Evolutionary conservation across 2,797 vertebrate species (phyloP).

Genomic region (Bufotes viridis): DNA sequence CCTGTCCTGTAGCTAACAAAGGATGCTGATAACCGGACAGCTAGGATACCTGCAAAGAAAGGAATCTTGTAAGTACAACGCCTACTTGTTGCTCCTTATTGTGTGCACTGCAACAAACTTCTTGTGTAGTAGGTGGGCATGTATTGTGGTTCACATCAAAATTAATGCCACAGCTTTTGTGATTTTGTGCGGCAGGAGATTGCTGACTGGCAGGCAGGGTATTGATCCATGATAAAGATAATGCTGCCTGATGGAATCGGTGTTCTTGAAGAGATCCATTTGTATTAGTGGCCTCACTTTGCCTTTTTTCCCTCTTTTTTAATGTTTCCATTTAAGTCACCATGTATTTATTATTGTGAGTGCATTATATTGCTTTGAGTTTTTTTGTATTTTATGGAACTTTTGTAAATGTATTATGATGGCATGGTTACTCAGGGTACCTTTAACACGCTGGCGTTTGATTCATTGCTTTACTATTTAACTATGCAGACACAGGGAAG

Average conservation of each 20-base stretch:
- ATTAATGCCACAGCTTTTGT: neutral
- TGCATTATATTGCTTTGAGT: neutral
- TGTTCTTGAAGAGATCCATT: slow-evolving; percentile 6
- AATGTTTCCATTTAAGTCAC: neutral
- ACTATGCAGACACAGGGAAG: neutral
- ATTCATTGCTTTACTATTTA: neutral
- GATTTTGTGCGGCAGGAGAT: slow-evolving; percentile 6
- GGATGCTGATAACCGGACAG: slow-evolving; percentile 72
- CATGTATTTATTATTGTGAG: neutral
- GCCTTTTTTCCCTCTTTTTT: neutral
- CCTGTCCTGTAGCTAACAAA: slow-evolving; percentile 64
- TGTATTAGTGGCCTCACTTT: neutral
- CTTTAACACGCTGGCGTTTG: neutral
- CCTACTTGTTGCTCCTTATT: slow-evolving; percentile 32
- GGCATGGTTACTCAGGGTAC: neutral
- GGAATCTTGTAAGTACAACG: slow-evolving; percentile 68
- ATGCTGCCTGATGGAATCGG: slow-evolving; percentile 20
- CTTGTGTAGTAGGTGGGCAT: neutral
- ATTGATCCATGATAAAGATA: neutral
- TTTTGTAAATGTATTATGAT: neutral
- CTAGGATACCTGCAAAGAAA: slow-evolving; percentile 56
- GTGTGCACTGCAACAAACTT: neutral
- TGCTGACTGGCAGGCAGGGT: slow-evolving; percentile 20
- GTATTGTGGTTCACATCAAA: neutral
- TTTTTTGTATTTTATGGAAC: neutral